Evolutionary conservation across 1,140 invertebrate genomes (phyloP), one percentile per base, ranked within the genome.

Genomic region (Teleogryllus occipitalis): DNA sequence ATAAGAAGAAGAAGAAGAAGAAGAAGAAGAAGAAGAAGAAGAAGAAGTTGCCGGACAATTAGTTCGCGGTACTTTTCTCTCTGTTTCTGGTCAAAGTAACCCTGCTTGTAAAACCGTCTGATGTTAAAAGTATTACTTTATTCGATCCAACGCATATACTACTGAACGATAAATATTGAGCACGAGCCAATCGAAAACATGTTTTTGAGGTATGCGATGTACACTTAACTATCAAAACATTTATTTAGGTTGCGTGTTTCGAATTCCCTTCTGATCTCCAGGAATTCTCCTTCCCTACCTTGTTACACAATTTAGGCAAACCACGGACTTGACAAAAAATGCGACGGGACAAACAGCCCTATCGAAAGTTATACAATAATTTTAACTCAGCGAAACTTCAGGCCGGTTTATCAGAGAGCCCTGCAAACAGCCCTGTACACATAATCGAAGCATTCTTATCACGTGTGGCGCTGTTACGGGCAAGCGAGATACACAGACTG

Each of bases 331-430:
- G 10, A 65, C 54, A 10, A 14, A 18, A 65, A 65, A 65, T 65
- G 18, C 10, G 10, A 14, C 54, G 18, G 18, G 54, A 18, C 54
- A 65, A 65, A 65, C 54, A 65, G 54, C 54, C 54, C 10, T 65
- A 65, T 65, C 54, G 54, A 10, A 65, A 65, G 54, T 65, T 65
- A 65, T 65, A 65, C 54, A 65, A 65, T 65, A 65, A 65, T 65
- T 65, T 65, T 18, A 14, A 14, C 54, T 65, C 54, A 10, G 54
- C 18, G 54, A 65, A 65, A 65, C 10, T 65, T 10, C 54, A 14
- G 54, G 54, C 54, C 54, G 54, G 0, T 65, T 65, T 65, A 65
- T 65, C 54, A 18, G 54, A 65, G 54, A 65, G 54, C 18, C 54
- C 54, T 14, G 54, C 54, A 65, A 65, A 65, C 54, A 65, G 54